A percentile compares a stretch with the other conserved stretches of the same genome.
phyloP scores from a whole-genome alignment of 2,888 invertebrate genomes.

The Chromoteleia sp. region DNA sequence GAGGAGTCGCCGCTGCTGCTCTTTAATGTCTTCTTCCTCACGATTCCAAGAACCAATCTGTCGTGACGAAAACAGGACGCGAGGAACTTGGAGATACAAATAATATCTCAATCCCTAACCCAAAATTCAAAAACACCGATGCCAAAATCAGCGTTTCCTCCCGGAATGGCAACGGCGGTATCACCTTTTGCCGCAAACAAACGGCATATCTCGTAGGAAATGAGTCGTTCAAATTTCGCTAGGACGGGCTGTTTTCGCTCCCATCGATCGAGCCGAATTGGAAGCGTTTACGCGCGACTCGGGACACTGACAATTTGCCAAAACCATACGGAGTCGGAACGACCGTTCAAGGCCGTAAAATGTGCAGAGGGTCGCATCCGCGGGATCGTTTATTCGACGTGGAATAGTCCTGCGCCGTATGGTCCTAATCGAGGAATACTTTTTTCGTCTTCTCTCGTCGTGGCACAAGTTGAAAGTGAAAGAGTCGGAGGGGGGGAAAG shows the following conservation, averaged over 20 bases:
- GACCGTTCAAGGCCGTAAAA: constrained; percentile 54
- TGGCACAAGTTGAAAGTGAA: constrained; percentile 56
- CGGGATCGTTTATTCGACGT: constrained; percentile 50
- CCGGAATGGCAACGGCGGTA: background rate
- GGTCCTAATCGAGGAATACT: constrained; percentile 54
- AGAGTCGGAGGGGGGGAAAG: constrained; percentile 46
- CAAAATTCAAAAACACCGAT: constrained; percentile 33
- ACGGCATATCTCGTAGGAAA: constrained; percentile 1
- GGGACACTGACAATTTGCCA: constrained; percentile 62
- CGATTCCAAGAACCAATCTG: constrained; percentile 54
- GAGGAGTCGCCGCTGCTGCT: constrained; percentile 55
- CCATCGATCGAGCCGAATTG: constrained; percentile 31
- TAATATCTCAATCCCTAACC: constrained; percentile 21
- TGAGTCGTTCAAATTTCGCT: constrained; percentile 34
- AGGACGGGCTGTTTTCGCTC: constrained; percentile 7
- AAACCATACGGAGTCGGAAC: constrained; percentile 43
- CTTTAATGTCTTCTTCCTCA: constrained; percentile 57
- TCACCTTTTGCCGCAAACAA: background rate
- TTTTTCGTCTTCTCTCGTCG: constrained; percentile 16
- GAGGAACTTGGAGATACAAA: background rate
- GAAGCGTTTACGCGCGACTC: constrained; percentile 46
- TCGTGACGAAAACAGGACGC: constrained; percentile 29
- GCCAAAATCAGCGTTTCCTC: background rate
- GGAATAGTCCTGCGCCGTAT: constrained; percentile 46
- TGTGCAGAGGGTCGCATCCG: constrained; percentile 44